phyloP scores from a whole-genome alignment of 35 echinoderm and acorn worm genomes.

The Eucidaris tribuloides region DNA sequence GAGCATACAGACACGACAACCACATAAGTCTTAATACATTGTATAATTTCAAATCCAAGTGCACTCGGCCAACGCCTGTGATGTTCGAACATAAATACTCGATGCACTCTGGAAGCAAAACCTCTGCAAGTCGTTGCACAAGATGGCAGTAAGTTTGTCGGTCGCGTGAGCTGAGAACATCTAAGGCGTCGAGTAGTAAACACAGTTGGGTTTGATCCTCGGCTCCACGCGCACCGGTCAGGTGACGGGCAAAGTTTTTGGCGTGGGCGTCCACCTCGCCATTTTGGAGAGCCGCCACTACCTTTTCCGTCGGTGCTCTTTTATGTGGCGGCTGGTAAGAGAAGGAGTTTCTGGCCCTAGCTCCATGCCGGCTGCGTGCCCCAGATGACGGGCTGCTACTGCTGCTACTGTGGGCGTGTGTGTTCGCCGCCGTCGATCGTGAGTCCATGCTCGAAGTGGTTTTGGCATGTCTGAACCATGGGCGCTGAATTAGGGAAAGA shows the following conservation, averaged over 20 bases:
- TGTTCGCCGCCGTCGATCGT: background rate
- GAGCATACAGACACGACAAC: constrained; percentile 78
- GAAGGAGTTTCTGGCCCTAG: constrained; percentile 3
- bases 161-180: constrained; percentile 68
- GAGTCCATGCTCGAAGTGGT: background rate
- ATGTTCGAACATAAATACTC: constrained; percentile 58
- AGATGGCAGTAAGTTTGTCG: constrained; percentile 61
- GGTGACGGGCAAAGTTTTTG: constrained; percentile 67
- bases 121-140: constrained; percentile 73
- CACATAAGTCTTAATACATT: constrained; percentile 82
- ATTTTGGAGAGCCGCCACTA: constrained; percentile 64
- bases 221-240: constrained; percentile 45
- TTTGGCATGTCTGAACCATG: constrained; percentile 24
- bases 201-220: constrained; percentile 67
- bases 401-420: background rate
- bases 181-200: constrained; percentile 70
- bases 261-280: constrained; percentile 72
- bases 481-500: constrained; percentile 21
- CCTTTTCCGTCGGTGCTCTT: constrained; percentile 56
- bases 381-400: constrained; percentile 23
- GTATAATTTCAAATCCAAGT: constrained; percentile 75
- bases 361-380: constrained; percentile 13
- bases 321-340: constrained; percentile 24
- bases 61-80: constrained; percentile 49
- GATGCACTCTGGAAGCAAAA: constrained; percentile 65